Base-by-base conservation (phyloP, 2,113 vertebrate genomes). In the Corythaixoides concolor region DNA sequence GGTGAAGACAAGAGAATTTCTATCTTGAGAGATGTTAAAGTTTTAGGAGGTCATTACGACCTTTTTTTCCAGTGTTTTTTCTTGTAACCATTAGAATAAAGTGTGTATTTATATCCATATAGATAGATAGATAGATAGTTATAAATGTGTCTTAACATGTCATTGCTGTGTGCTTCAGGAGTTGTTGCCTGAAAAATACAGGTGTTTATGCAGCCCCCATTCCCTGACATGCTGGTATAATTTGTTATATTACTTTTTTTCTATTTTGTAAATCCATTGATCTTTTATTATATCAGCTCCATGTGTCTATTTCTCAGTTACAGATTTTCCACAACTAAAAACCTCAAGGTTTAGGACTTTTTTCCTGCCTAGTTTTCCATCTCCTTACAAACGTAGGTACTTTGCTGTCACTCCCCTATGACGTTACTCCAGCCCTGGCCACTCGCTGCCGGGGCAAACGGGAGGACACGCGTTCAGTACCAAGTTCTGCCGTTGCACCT, bases 371-470 rank as follows among this genome's bases (percentile, higher is more conserved):
- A 16, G 32, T 50, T 63, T 53, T 26, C 63, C 64, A 11, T 33
- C 56, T 47, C 35, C 35, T 26, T n/a, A 13, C 50, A 20, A 56
- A 24, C 6, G 2, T 13, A 14, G 30, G 49, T 20, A 3, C 43
- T 30, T 70, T 39, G 50, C n/a, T 50, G 58, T n/a, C 50, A 2
- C 45, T 20, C 14, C 53, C 13, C 35, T 7, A 0, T 15, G 49
- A 9, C 37, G 43, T 14, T 18, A 3, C 1, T 5, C 15, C 8
- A 14, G 50, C 77, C 35, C n/a, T 14, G 69, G 59, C 20, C 14
- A 1, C 27, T 5, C 2, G 8, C n/a, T 23, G 18, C n/a, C 27
- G 1, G 3, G 56, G 43, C 63, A 3, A 4, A 3, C 1, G 15
- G 37, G 49, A 33, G 62, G 43, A 66, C 10, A 1, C 8, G 12